A percentile compares a stretch with the other conserved stretches of the same genome.
These are phyloP conservation scores for Coelopa frigida DNA, from an alignment of 1,140 invertebrate genomes.

Conservation along the genomic window DNA sequence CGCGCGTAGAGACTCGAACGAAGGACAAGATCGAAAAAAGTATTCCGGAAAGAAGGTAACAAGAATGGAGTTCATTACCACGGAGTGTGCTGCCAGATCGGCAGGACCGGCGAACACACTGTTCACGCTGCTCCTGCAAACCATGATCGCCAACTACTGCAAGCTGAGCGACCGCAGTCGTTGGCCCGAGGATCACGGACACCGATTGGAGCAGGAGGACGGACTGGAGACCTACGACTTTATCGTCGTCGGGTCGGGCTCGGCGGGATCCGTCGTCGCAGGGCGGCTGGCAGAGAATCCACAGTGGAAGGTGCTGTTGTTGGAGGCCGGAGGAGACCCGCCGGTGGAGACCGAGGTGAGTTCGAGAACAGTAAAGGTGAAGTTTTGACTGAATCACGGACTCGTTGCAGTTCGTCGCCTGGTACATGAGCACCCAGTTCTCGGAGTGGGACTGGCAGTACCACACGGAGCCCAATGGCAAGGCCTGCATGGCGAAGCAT, in stretches of 20 bases:
- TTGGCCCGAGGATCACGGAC: slow-evolving; percentile 51
- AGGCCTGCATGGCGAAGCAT: slow-evolving; percentile 39
- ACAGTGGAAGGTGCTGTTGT: slow-evolving; percentile 43
- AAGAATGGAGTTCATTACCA: slow-evolving; percentile 35
- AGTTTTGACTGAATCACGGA: too few relatives aligned
- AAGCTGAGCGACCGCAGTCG: slow-evolving; percentile 48
- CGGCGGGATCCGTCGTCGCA: slow-evolving; percentile 54
- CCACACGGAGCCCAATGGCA: slow-evolving; percentile 31
- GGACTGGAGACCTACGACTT: slow-evolving; percentile 49
- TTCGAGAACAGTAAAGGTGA: too few relatives aligned
- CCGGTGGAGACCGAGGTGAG: slow-evolving; percentile 36
- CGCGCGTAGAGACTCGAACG: too few relatives aligned
- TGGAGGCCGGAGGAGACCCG: slow-evolving; percentile 48
- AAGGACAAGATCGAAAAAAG: background rate
- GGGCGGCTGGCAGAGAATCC: slow-evolving; percentile 28
- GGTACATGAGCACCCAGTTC: too few relatives aligned
- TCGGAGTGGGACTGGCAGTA: slow-evolving; percentile 42
- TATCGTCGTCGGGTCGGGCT: slow-evolving; percentile 51
- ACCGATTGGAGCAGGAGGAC: slow-evolving; percentile 17
- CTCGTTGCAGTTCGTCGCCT: too few relatives aligned
- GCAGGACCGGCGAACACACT: slow-evolving; percentile 45
- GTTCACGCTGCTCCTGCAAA: slow-evolving; percentile 50
- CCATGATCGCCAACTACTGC: slow-evolving; percentile 51
- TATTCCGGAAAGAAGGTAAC: too few relatives aligned
- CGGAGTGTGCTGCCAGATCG: slow-evolving; percentile 38